Base-by-base conservation (phyloP, 2,888 invertebrate species). In the Neuroscelio doddi region DNA sequence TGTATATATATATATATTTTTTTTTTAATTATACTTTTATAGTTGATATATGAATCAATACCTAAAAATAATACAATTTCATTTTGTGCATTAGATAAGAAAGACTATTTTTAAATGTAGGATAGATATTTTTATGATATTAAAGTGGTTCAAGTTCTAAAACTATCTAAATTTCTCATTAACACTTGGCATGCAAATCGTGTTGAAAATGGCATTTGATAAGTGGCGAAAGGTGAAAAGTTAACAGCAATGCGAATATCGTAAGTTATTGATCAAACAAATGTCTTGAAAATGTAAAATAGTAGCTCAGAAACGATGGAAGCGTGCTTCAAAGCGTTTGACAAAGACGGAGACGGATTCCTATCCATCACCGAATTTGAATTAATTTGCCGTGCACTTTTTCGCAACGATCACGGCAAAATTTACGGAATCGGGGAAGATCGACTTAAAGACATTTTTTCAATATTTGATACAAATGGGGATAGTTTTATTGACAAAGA, bases 291-390 rank as follows among this genome's bases (percentile, higher is more conserved):
- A 74, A 78, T 80, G 87, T 84, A 32, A 47, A 36, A 52, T 26
- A 29, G 14, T 42, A 51, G 57, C 51, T 38, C 36, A 42, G 39
- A 10, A 45, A 44, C 63, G 38, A 95, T 95, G 95, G 95, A 95
- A 87, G 94, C 94, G 81, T 95, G 95, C 86, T 94, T 94, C 85
- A 90, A 92, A 78, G 93, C 94, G 72, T 95, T 95, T 86, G 95
- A 95, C 86, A 94, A 93, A 85, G 93, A 95, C 86, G 91, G 92
- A 92, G 95, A 95, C 85, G 94, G 93, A 64, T 90, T 89, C 74
- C 85, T 95, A 71, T 92, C 90, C 79, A 83, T 92, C 50, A 87
- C 88, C 1, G 95, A 95, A 86, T 95, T 95, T 83, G 89, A 90
- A 12, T 86, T 93, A 63, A 90, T 96, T 80, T 94, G 94, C 84